phyloP scores from a whole-genome alignment of 2,113 vertebrate species.

The Mola mola region DNA sequence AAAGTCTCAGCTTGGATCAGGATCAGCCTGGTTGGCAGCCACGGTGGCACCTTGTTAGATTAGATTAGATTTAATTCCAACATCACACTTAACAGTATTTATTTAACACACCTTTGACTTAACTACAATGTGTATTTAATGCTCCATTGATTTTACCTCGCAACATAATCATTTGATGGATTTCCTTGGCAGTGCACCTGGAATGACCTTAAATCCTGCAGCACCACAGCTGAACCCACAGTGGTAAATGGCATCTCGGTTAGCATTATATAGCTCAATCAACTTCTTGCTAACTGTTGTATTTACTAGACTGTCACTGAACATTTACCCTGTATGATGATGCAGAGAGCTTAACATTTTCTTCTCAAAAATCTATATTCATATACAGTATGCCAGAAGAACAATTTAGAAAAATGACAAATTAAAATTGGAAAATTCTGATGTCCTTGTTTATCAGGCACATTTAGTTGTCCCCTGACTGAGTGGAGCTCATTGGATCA shows the following conservation, averaged over 20 bases:
- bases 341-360: too few relatives aligned
- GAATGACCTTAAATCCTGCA: conserved; percentile 22
- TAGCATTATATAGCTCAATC: too few relatives aligned
- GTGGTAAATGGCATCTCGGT: neutral
- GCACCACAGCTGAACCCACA: neutral
- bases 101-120: conserved; percentile 44
- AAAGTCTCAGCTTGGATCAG: conserved; percentile 8
- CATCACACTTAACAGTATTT: conserved; percentile 52
- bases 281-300: too few relatives aligned
- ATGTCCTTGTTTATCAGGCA: conserved; percentile 2
- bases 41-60: conserved; percentile 47
- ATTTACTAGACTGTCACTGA: conserved; percentile 47
- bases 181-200: conserved; percentile 45
- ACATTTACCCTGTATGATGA: conserved; percentile 11
- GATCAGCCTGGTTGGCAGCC: conserved; percentile 31
- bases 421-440: neutral
- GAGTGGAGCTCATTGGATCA: neutral
- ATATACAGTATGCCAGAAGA: too few relatives aligned
- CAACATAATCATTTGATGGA: conserved; percentile 62
- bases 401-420: conserved; percentile 26
- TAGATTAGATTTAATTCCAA: conserved; percentile 66
- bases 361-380: too few relatives aligned
- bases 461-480: conserved; percentile 22
- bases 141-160: conserved; percentile 67
- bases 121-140: conserved; percentile 69